Conservation (phyloP, 2,113 vertebrate species). For the Cariama cristata region DNA sequence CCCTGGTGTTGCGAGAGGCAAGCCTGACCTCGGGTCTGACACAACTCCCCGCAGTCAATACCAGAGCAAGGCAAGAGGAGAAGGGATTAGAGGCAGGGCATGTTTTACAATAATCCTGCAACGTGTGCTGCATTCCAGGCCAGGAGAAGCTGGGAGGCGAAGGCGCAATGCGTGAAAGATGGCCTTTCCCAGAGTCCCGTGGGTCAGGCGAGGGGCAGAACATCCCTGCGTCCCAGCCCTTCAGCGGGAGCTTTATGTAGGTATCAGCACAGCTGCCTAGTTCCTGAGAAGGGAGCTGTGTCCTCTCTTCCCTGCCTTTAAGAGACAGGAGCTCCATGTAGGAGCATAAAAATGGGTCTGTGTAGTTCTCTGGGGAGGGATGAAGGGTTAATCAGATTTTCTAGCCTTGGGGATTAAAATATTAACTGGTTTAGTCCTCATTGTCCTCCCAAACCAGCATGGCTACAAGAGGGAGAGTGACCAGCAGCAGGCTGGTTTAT, state of each 20-base stretch:
- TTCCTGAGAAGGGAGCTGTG: neutral
- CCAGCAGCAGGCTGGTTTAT: neutral
- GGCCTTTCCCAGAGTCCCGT: neutral
- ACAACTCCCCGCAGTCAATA: conserved; percentile 1
- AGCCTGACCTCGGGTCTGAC: neutral
- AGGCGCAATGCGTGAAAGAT: neutral
- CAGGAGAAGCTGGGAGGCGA: neutral
- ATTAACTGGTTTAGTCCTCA: neutral
- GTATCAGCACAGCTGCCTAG: neutral
- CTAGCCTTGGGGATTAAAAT: neutral
- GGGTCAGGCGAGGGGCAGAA: neutral
- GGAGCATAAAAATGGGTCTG: neutral
- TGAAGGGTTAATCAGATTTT: neutral
- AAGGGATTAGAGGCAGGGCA: conserved; percentile 45
- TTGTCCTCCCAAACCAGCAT: neutral
- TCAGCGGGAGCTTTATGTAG: neutral
- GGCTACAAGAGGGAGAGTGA: neutral
- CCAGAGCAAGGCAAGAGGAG: conserved; percentile 42
- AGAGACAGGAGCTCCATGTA: neutral
- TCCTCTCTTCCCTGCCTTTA: neutral
- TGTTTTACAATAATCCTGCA: conserved; percentile 59
- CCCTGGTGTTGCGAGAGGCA: neutral
- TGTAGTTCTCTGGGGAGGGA: neutral
- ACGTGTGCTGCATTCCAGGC: conserved; percentile 39
- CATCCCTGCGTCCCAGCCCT: neutral